Evolutionary conservation across 2,888 invertebrate genomes (phyloP), one percentile per base, ranked within the genome.

Genomic region (Ceramica pisi): DNA sequence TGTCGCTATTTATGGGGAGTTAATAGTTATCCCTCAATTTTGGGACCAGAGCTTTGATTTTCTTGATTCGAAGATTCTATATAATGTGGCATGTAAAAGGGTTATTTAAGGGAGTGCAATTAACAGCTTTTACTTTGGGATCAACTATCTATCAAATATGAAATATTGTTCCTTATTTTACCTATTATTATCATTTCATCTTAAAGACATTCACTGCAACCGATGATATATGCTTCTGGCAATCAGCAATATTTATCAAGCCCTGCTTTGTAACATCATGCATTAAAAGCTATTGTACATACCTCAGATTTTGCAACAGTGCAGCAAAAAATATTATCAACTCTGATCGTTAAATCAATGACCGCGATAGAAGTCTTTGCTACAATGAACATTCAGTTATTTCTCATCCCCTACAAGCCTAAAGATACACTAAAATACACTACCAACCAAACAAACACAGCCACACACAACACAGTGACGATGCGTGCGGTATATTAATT

Each of bases 1-100:
- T 88, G 84, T 88, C 88, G 86, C 92, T 91, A 93, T 94, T 94
- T 94, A 94, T 93, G 90, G 91, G 86, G 90, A 92, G 93, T 92
- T 94, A 92, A 94, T 93, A 91, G 94, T 90, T 89, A 91, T 92
- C 92, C 93, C 91, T 91, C 88, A 90, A 91, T 90, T 89, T 87
- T 82, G 86, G 80, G 81, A 59, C 64, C 35, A 68, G 71, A 70
- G 75, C 64, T 84, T 74, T 74, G 83, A 84, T 85, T 81, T 76
- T 79, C 72, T 77, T 75, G 77, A 86, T 85, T 79, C 64, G 35
- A 60, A 53, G 44, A 73, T 76, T 61, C 48, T 68, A 63, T 62
- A 21, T n/a, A 60, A 31, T 9, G 38, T 38, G 35, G 48, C 46
- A 46, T 46, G 50, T 50, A 21, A 21, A 50, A 23, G 21, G 12